Conservation (phyloP, 1,140 invertebrate genomes). For the Cataglyphis hispanica region DNA sequence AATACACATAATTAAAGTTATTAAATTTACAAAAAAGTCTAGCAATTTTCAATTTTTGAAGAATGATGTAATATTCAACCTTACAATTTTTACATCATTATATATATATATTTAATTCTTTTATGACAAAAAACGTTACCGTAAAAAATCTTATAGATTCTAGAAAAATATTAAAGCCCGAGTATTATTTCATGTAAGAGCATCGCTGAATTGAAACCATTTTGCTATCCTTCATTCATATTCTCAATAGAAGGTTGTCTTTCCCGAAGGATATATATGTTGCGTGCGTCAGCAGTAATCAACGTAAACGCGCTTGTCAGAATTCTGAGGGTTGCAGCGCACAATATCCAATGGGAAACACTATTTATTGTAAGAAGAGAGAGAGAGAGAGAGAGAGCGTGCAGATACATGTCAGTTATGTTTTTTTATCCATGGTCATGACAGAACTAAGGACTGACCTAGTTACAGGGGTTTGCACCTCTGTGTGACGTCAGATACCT, state of each 20-base stretch:
- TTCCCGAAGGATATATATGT: constrained; percentile 35
- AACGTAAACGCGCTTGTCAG: background rate
- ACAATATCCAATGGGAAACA: background rate
- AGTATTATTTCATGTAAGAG: background rate
- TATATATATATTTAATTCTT: too few relatives aligned
- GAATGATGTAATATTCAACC: too few relatives aligned
- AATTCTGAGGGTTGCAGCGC: background rate
- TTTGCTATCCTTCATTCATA: background rate
- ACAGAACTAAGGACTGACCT: constrained; percentile 74
- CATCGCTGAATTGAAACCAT: background rate
- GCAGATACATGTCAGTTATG: background rate
- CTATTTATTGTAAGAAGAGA: background rate
- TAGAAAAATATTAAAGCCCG: background rate
- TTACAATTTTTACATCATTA: too few relatives aligned
- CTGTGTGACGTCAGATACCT: constrained; percentile 76
- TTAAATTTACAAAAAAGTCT: too few relatives aligned
- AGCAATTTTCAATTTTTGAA: too few relatives aligned
- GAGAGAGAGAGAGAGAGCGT: background rate
- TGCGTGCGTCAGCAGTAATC: background rate
- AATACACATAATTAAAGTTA: too few relatives aligned
- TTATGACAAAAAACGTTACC: too few relatives aligned
- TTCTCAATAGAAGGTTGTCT: background rate
- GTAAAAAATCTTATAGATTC: background rate
- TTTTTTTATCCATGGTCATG: constrained; percentile 75
- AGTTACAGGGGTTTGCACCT: constrained; percentile 71